A percentile compares a stretch with the other conserved stretches of the same genome.
These are phyloP conservation scores for Cromileptes altivelis DNA, from an alignment of 2,113 vertebrate species.

Conservation along the genomic window DNA sequence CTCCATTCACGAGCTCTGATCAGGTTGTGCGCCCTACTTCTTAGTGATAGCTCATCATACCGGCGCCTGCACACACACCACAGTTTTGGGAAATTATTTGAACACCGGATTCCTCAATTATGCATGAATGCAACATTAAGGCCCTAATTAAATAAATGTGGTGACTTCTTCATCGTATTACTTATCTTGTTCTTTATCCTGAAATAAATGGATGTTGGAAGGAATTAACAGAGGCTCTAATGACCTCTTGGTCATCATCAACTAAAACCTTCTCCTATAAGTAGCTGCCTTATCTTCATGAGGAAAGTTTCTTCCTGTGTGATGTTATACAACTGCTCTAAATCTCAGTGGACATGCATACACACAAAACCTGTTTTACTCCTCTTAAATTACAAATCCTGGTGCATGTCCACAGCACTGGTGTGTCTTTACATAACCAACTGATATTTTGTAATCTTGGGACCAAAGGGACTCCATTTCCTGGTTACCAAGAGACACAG, in stretches of 20 bases:
- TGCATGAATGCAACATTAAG: constrained; percentile 48
- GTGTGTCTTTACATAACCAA: neutral
- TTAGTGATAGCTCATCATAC: constrained; percentile 32
- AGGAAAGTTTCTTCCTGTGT: neutral
- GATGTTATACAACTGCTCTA: neutral
- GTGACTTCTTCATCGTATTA: constrained; percentile 51
- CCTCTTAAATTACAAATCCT: neutral
- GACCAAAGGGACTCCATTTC: constrained; percentile 1
- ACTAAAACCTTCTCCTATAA: constrained; percentile 20
- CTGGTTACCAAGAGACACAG: neutral
- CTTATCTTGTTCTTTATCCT: constrained; percentile 60
- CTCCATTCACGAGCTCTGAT: constrained; percentile 54
- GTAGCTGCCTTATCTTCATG: constrained; percentile 21
- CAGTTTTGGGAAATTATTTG: constrained; percentile 50
- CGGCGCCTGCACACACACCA: neutral
- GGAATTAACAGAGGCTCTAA: constrained; percentile 60
- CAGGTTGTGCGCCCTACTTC: constrained; percentile 9
- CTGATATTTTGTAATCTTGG: neutral
- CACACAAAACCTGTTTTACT: neutral
- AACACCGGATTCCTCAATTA: constrained; percentile 62
- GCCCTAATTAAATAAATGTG: constrained; percentile 64
- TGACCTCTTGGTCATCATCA: constrained; percentile 56
- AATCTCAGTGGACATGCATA: neutral
- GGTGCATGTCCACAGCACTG: neutral
- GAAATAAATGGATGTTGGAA: constrained; percentile 63